Conservation (phyloP, 2,888 invertebrate species). For the Acleris literana region DNA sequence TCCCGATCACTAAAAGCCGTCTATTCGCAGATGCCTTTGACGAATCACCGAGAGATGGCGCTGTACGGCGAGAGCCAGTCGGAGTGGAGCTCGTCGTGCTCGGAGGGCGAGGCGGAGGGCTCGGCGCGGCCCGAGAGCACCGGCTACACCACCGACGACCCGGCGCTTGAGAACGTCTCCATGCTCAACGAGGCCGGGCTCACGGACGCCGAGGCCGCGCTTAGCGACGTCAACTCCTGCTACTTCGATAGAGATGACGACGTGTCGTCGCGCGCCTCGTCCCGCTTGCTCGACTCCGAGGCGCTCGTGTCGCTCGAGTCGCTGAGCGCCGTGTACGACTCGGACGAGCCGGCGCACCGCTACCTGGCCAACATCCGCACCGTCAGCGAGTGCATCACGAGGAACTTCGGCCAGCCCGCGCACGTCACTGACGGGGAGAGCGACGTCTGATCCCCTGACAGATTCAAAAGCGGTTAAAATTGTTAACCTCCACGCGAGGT, state of each 20-base stretch:
- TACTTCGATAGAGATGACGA: slow-evolving; percentile 90
- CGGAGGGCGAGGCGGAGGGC: slow-evolving; percentile 81
- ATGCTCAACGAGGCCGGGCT: slow-evolving; percentile 93
- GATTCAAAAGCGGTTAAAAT: background rate
- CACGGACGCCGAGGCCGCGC: slow-evolving; percentile 93
- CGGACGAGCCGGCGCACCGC: slow-evolving; percentile 85
- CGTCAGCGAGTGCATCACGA: slow-evolving; percentile 89
- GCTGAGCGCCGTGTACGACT: slow-evolving; percentile 92
- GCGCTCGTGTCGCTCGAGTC: slow-evolving; percentile 91
- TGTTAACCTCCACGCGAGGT: background rate
- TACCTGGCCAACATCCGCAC: slow-evolving; percentile 89
- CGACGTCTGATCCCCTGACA: slow-evolving; percentile 78
- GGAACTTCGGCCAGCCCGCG: slow-evolving; percentile 88
- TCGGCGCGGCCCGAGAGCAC: slow-evolving; percentile 86
- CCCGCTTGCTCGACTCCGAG: slow-evolving; percentile 90
- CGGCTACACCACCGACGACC: slow-evolving; percentile 94
- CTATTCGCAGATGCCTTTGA: slow-evolving; percentile 60
- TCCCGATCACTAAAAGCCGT: too few relatives aligned
- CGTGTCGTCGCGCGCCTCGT: slow-evolving; percentile 92
- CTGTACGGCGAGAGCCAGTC: slow-evolving; percentile 88
- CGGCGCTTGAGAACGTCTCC: slow-evolving; percentile 92
- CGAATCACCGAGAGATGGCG: slow-evolving; percentile 72
- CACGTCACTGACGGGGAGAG: slow-evolving; percentile 87
- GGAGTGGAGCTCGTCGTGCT: slow-evolving; percentile 89
- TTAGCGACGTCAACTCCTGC: slow-evolving; percentile 93